phyloP scores from a whole-genome alignment of 1,140 invertebrate species.

The Goniozus legneri region DNA sequence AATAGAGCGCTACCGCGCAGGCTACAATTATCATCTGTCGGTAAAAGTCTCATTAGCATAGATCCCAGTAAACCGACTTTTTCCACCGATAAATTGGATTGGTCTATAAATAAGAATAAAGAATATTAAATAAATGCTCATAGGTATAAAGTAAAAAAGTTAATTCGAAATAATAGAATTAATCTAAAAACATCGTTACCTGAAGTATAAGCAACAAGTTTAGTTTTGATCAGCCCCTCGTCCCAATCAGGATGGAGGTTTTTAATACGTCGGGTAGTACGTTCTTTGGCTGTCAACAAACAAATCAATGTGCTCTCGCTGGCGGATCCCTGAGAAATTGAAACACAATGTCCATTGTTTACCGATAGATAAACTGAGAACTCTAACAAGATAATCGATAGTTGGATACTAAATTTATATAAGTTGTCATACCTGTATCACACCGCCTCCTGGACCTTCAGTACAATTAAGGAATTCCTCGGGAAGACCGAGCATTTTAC shows the following conservation, averaged over 20 bases:
- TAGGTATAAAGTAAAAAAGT: too few relatives aligned
- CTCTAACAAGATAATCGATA: too few relatives aligned
- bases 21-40: constrained; percentile 68
- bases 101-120: constrained; percentile 51
- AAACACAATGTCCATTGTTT: too few relatives aligned
- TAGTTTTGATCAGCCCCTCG: constrained; percentile 64
- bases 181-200: too few relatives aligned
- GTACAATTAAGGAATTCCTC: constrained; percentile 75
- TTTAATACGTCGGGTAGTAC: constrained; percentile 60
- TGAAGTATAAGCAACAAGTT: constrained; percentile 83
- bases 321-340: constrained; percentile 87
- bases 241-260: constrained; percentile 59
- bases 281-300: constrained; percentile 76
- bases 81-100: constrained; percentile 90
- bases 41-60: constrained; percentile 76
- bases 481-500: constrained; percentile 82
- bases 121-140: background rate
- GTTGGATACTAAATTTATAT: too few relatives aligned
- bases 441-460: constrained; percentile 79
- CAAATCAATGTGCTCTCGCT: constrained; percentile 86
- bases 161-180: too few relatives aligned
- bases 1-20: constrained; percentile 75
- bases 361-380: too few relatives aligned
- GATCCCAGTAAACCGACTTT: constrained; percentile 80
- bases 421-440: constrained; percentile 81